phyloP scores from a whole-genome alignment of 2,113 vertebrate species.

The Forbesichthys agassizii region DNA sequence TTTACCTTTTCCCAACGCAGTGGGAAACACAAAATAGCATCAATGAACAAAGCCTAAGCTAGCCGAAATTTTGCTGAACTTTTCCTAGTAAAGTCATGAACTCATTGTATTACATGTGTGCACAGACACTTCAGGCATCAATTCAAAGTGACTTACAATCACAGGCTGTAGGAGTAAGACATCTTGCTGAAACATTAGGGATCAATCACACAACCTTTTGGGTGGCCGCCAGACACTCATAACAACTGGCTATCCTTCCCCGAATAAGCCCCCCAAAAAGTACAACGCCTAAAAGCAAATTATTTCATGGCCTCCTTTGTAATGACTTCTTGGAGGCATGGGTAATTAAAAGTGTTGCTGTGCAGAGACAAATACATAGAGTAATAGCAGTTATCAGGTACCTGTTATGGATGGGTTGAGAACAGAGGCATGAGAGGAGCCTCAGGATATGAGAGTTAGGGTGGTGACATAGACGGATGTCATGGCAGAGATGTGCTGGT shows the following conservation, averaged over 20 bases:
- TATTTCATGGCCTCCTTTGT: constrained; percentile 1
- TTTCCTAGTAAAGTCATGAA: background rate
- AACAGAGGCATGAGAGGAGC: constrained; percentile 40
- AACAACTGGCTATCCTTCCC: background rate
- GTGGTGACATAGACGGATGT: constrained; percentile 68
- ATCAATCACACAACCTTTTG: too few relatives aligned
- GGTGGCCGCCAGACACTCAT: too few relatives aligned
- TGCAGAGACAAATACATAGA: constrained; percentile 32
- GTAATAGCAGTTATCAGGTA: constrained; percentile 39
- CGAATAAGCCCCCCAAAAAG: background rate
- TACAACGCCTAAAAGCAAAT: too few relatives aligned
- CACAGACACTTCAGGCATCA: background rate
- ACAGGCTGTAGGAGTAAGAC: too few relatives aligned
- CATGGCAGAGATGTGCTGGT: constrained; percentile 47
- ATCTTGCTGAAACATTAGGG: too few relatives aligned
- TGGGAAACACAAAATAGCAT: constrained; percentile 11
- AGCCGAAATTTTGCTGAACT: constrained; percentile 16
- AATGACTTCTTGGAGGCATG: background rate
- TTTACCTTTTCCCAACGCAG: constrained; percentile 52
- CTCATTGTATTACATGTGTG: background rate
- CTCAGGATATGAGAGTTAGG: constrained; percentile 52
- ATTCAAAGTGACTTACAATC: background rate
- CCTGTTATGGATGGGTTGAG: constrained; percentile 44
- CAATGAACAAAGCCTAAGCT: constrained; percentile 5
- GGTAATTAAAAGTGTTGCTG: background rate